phyloP scores from a whole-genome alignment of 2,797 vertebrate species.

The Hippocampus kuda region DNA sequence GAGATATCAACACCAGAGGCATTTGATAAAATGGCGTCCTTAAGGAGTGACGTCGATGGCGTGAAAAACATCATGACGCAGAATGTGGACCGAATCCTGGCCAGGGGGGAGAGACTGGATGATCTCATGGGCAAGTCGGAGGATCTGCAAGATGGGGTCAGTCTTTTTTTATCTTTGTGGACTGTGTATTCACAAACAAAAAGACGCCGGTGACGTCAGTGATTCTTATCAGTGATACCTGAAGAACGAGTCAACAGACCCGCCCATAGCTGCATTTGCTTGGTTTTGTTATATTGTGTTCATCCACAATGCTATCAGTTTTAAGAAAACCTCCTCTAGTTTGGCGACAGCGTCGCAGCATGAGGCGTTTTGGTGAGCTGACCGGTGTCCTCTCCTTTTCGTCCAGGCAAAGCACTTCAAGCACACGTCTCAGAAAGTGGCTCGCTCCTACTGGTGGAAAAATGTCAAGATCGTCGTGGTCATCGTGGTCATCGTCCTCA shows the following conservation, averaged over 20 bases:
- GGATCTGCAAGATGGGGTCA: conserved; percentile 84
- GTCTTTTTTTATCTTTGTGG: conserved; percentile 21
- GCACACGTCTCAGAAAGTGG: conserved; percentile 84
- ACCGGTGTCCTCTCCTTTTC: neutral
- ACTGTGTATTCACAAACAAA: neutral
- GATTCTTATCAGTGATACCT: neutral
- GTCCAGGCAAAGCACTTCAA: conserved; percentile 84
- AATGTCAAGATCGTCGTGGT: conserved; percentile 80
- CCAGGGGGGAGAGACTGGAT: conserved; percentile 82
- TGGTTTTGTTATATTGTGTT: neutral
- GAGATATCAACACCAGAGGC: conserved; percentile 29
- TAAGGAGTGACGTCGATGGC: conserved; percentile 81
- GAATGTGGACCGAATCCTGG: conserved; percentile 90
- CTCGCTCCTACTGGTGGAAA: conserved; percentile 87
- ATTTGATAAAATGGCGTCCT: conserved; percentile 58
- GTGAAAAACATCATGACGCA: conserved; percentile 86
- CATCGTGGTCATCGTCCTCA: conserved; percentile 72
- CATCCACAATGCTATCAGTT: too few species aligned
- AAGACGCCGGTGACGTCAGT: neutral
- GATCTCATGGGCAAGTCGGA: conserved; percentile 86
- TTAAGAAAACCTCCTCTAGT: too few species aligned
- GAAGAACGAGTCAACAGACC: neutral
- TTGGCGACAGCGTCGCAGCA: too few species aligned
- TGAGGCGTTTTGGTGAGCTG: neutral
- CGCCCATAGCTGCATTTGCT: neutral